These are phyloP conservation scores for Mimumesa dahlbomi DNA, from an alignment of 2,888 invertebrate genomes.

Conservation along the genomic window DNA sequence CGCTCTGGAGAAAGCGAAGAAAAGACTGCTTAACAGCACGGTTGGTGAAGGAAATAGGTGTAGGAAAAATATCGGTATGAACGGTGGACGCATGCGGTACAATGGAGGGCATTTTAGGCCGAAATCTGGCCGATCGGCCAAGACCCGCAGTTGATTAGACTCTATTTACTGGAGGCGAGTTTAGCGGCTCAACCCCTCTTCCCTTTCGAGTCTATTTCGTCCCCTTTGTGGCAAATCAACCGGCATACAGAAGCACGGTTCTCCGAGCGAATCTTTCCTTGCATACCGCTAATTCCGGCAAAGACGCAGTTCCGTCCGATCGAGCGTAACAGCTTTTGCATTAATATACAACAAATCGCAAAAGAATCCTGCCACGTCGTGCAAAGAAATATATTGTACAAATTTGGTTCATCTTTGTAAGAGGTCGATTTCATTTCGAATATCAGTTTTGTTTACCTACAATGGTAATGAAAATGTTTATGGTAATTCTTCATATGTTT, in stretches of 20 bases:
- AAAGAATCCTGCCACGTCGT: too few species aligned
- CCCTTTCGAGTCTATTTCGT: constrained; percentile 71
- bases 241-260: constrained; percentile 77
- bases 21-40: too few species aligned
- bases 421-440: too few species aligned
- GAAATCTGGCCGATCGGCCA: constrained; percentile 78
- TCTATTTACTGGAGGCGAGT: constrained; percentile 79
- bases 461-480: too few species aligned
- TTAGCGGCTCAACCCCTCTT: constrained; percentile 69
- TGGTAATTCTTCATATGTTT: too few species aligned
- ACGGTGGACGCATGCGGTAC: constrained; percentile 41
- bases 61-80: constrained; percentile 24
- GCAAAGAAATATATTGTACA: too few species aligned
- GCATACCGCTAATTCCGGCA: constrained; percentile 46
- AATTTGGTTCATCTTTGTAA: too few species aligned
- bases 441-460: too few species aligned
- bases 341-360: neutral
- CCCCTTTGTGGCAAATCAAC: constrained; percentile 80
- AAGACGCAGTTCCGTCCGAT: constrained; percentile 31
- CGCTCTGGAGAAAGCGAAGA: too few species aligned
- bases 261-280: constrained; percentile 43
- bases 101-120: constrained; percentile 69
- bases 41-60: too few species aligned
- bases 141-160: constrained; percentile 77
- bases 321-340: constrained; percentile 9